A percentile compares a stretch with the other conserved stretches of the same genome.
Evolutionary conservation across 2,797 vertebrate genomes (phyloP).

Genomic region (Cyprinodon diabolis): DNA sequence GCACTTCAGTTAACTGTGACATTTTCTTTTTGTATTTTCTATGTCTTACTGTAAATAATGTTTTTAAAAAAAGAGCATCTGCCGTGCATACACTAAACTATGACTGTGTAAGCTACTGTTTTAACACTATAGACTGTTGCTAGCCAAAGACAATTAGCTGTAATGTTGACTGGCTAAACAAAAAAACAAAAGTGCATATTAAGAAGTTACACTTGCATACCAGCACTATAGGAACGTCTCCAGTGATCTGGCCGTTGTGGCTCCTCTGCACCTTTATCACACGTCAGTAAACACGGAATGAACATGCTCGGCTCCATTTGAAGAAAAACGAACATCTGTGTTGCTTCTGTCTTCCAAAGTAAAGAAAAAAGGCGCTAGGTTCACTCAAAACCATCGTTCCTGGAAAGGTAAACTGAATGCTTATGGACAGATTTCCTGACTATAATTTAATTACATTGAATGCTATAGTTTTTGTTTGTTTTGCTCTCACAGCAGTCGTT

Average conservation of each 20-base stretch:
- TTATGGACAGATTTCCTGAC: conserved; percentile 62
- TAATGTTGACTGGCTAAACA: conserved; percentile 63
- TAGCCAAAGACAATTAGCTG: conserved; percentile 72
- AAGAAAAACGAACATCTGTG: conserved; percentile 32
- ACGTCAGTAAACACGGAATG: conserved; percentile 36
- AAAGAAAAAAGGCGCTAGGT: conserved; percentile 50
- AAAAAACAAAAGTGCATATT: conserved; percentile 35
- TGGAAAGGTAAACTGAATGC: conserved; percentile 52
- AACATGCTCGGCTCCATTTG: conserved; percentile 41
- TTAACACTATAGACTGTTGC: conserved; percentile 80
- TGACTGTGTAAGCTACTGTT: conserved; percentile 88
- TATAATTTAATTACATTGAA: conserved; percentile 73
- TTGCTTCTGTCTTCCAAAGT: conserved; percentile 44
- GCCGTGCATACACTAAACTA: conserved; percentile 80
- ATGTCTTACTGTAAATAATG: conserved; percentile 86
- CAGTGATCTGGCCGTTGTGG: conserved; percentile 45
- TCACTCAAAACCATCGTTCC: conserved; percentile 17
- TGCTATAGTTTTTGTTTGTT: conserved; percentile 42
- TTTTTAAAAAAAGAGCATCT: conserved; percentile 80
- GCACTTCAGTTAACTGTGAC: conserved; percentile 88
- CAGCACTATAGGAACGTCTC: conserved; percentile 58
- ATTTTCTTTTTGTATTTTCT: conserved; percentile 61
- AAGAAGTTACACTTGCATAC: conserved; percentile 59
- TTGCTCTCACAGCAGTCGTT: conserved; percentile 63
- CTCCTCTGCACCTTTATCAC: conserved; percentile 36